phyloP scores from a whole-genome alignment of 35 echinoderm and acorn worm genomes.

The Acanthaster planci region DNA sequence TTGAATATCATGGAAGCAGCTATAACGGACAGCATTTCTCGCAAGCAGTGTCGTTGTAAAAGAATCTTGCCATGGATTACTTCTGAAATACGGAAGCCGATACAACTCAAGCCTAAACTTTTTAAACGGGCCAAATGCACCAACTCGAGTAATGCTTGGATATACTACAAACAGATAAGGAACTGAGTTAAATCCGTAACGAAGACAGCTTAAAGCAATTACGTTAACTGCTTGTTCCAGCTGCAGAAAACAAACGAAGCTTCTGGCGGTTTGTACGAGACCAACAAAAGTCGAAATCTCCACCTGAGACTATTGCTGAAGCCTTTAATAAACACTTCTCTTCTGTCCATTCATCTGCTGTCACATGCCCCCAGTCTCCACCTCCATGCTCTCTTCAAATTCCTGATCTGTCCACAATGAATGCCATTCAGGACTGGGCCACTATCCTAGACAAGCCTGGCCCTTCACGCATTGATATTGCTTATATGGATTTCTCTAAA shows the following conservation, averaged over 20 bases:
- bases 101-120: background rate
- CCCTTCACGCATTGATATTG: slow-evolving; percentile 1
- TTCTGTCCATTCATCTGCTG: background rate
- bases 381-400: no score
- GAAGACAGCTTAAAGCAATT: background rate
- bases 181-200: background rate
- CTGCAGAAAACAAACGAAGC: background rate
- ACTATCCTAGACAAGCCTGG: background rate
- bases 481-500: slow-evolving; percentile 30
- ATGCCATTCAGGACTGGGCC: slow-evolving; percentile 25
- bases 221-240: background rate
- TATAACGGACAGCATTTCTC: background rate
- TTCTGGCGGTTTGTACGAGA: background rate
- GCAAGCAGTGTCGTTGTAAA: background rate
- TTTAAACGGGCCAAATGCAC: background rate
- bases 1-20: background rate
- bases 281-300: background rate
- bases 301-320: background rate
- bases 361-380: no score
- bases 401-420: no score
- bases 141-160: background rate
- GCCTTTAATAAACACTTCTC: background rate
- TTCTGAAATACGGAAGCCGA: background rate
- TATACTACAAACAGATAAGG: background rate
- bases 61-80: slow-evolving; percentile 8